Evolutionary conservation across 2,113 vertebrate genomes (phyloP), one percentile per base, ranked within the genome.

Genomic region (Acrocephalus kingi): DNA sequence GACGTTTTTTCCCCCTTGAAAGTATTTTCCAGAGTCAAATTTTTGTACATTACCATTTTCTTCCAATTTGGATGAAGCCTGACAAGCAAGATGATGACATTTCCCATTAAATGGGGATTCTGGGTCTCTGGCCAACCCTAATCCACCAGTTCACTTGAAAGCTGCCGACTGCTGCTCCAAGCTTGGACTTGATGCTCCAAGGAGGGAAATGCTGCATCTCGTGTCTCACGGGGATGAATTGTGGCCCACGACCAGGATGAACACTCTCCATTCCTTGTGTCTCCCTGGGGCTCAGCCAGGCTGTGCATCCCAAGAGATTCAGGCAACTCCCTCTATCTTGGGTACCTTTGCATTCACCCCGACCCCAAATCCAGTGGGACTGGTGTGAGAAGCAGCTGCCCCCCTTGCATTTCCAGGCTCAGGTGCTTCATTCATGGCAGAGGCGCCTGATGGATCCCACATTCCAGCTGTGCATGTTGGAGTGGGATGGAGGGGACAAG

Each of bases 241-340:
- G 4, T 9, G 11, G 61, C 41, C 35, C 24, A 2, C 8, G 41
- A 45, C 31, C 22, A 9, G 22, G 46, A 22, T 1, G 2, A 66
- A 48, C 0, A 0, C 7, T 30, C 12, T 41, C 49, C 39, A 11
- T 20, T 28, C 41, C 63, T 35, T 0, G 0, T 43, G 35, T 23
- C 18, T 64, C 74, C 49, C 37, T 1, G 3, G 75, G 62, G 24
- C 27, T 86, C 7, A 1, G 51, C 8, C 30, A n/a, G 25, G 33
- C 1, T 52, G 61, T 20, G 13, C 41, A 56, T 56, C 35, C 37
- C 20, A 46, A 39, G 54, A 35, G 19, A 13, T 41, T 19, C 19
- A 56, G 87, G 33, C 61, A 69, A 35, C 30, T 30, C 23, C 8
- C 56, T 62, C 61, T 13, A 8, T 39, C 27, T 4, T 33, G 31